phyloP scores from a whole-genome alignment of 53 echinoderm and acorn worm genomes.

The Hippasteria phrygiana region DNA sequence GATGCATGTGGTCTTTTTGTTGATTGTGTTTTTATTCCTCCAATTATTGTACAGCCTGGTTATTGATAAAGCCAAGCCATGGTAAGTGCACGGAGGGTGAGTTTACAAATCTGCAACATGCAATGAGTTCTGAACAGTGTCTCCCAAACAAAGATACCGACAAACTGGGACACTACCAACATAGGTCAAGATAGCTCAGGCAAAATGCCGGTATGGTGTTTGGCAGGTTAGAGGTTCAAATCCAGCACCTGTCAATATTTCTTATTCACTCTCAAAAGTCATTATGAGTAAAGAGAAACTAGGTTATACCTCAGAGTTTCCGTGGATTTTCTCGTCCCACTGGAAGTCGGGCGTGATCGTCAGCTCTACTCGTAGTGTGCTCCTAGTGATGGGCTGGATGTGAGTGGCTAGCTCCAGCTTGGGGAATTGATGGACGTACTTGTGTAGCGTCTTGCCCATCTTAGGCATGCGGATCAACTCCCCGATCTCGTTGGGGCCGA shows the following conservation, averaged over 20 bases:
- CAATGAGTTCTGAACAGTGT: too few species aligned
- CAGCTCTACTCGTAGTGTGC: conserved; percentile 95
- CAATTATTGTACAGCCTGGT: conserved; percentile 39
- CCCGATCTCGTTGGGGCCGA: conserved; percentile 97
- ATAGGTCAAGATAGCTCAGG: too few species aligned
- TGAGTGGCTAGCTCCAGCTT: conserved; percentile 95
- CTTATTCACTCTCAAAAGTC: too few species aligned
- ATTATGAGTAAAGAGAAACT: too few species aligned
- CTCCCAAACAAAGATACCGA: too few species aligned
- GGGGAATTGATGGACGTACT: conserved; percentile 97
- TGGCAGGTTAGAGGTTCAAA: too few species aligned
- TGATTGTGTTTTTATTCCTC: conserved; percentile 25
- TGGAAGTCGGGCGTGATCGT: conserved; percentile 99
- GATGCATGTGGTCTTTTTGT: conserved; percentile 43
- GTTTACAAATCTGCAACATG: not conserved
- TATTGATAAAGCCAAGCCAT: conserved; percentile 18
- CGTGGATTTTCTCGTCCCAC: conserved; percentile 99
- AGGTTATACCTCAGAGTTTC: conserved; percentile 93
- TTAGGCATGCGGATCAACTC: conserved; percentile 99
- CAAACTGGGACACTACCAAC: too few species aligned
- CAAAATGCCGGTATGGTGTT: too few species aligned
- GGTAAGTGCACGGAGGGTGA: conserved; percentile 48
- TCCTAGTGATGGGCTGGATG: conserved; percentile 98
- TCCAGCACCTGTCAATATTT: too few species aligned
- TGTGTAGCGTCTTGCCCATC: conserved; percentile 99